A percentile compares a stretch with the other conserved stretches of the same genome.
phyloP scores from a whole-genome alignment of 2,113 vertebrate genomes.

The Aptenodytes forsteri region DNA sequence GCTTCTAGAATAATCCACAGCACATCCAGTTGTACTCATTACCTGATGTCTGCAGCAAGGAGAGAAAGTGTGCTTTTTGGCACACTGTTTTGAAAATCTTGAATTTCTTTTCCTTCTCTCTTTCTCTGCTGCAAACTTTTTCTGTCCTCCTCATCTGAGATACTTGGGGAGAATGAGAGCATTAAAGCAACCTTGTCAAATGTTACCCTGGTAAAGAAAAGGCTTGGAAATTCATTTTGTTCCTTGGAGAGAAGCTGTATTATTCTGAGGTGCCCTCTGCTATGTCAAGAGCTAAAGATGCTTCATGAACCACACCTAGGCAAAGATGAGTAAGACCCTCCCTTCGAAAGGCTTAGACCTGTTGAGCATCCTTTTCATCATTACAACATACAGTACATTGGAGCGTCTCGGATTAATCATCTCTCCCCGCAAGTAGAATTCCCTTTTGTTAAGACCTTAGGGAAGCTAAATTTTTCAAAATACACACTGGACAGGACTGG shows the following conservation, averaged over 20 bases:
- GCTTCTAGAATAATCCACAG: slow-evolving; percentile 25
- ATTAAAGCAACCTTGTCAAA: slow-evolving; percentile 57
- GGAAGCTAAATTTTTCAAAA: slow-evolving; percentile 54
- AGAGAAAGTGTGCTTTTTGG: slow-evolving; percentile 1
- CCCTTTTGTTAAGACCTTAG: slow-evolving; percentile 49
- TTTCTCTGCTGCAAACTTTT: slow-evolving; percentile 40
- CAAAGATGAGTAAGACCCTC: slow-evolving; percentile 17
- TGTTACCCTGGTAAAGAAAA: slow-evolving; percentile 59
- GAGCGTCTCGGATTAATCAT: not conserved
- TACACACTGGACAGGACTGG: not conserved
- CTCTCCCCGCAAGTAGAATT: slow-evolving; percentile 19
- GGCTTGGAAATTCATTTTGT: slow-evolving; percentile 59
- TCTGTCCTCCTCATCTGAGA: slow-evolving; percentile 33
- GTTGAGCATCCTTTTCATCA: slow-evolving; percentile 16
- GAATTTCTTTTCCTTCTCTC: slow-evolving; percentile 21
- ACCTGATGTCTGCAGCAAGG: not conserved
- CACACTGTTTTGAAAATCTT: slow-evolving; percentile 22
- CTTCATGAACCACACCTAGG: not conserved
- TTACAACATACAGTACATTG: not conserved
- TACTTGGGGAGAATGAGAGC: slow-evolving; percentile 48
- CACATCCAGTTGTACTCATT: slow-evolving; percentile 27
- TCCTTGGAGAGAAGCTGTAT: slow-evolving; percentile 63
- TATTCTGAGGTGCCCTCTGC: slow-evolving; percentile 61
- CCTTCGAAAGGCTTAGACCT: slow-evolving; percentile 1
- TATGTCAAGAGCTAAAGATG: slow-evolving; percentile 64